These are phyloP conservation scores for Drosophila bunnanda DNA, from an alignment of 2,888 invertebrate species.

Conservation along the genomic window DNA sequence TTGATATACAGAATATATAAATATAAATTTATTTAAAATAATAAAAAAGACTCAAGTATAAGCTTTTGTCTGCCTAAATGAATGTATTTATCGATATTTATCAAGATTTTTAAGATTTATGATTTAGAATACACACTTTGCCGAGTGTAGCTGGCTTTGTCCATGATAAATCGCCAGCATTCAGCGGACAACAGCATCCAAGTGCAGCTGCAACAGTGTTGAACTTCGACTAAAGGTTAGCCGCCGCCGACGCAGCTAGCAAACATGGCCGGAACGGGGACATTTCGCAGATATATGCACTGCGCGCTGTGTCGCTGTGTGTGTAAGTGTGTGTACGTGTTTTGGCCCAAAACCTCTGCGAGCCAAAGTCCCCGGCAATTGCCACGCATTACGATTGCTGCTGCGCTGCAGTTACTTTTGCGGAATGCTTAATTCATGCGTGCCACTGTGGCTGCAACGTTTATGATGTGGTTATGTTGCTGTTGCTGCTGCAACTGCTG, in stretches of 20 bases:
- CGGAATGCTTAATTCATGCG: conserved; percentile 77
- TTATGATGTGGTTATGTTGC: conserved; percentile 68
- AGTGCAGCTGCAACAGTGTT: conserved; percentile 46
- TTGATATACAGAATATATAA: no score
- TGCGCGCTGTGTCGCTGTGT: background rate
- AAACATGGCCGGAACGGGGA: conserved; percentile 53
- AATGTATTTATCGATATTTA: background rate
- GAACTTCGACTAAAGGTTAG: conserved; percentile 52
- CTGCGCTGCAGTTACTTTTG: conserved; percentile 67
- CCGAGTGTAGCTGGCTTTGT: background rate
- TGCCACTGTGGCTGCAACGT: conserved; percentile 74
- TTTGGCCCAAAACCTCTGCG: conserved; percentile 33
- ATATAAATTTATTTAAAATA: background rate
- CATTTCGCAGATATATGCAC: conserved; percentile 13
- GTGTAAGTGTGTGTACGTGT: conserved; percentile 33
- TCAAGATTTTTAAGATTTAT: no score
- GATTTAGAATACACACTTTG: background rate
- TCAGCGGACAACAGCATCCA: conserved; percentile 23
- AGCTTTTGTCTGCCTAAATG: no score
- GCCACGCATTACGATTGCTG: conserved; percentile 42
- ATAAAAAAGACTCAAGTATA: background rate
- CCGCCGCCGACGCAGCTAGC: conserved; percentile 41
- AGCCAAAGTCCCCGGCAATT: conserved; percentile 41
- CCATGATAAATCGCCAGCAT: conserved; percentile 40
- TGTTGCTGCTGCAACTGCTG: conserved; percentile 15